A percentile compares a stretch with the other conserved stretches of the same genome.
Evolutionary conservation across 1,140 invertebrate species (phyloP).

Genomic region (Antheraea pernyi): DNA sequence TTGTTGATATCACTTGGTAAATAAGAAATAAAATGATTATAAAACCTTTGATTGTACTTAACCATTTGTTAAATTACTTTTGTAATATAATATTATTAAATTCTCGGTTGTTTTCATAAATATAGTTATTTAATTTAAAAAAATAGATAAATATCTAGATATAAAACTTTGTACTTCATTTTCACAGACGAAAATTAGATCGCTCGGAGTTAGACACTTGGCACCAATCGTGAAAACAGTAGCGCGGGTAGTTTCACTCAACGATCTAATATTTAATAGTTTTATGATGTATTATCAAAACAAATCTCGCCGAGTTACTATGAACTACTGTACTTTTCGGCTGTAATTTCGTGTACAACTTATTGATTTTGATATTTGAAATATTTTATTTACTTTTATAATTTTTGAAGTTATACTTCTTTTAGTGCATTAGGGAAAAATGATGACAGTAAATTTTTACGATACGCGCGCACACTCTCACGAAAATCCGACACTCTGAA

Average conservation of each 20-base stretch:
- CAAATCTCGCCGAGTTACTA: slow-evolving; percentile 73
- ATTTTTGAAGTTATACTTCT: neutral
- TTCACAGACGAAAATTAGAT: neutral
- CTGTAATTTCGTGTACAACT: slow-evolving; percentile 40
- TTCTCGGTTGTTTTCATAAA: too few relatives aligned
- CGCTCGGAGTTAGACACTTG: slow-evolving; percentile 53
- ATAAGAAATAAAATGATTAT: too few relatives aligned
- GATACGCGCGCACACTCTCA: neutral
- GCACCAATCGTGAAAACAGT: slow-evolving; percentile 56
- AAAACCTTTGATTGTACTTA: too few relatives aligned
- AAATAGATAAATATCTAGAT: too few relatives aligned
- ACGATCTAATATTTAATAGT: slow-evolving; percentile 80
- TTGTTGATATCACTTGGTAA: too few relatives aligned
- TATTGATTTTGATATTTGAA: slow-evolving; percentile 60
- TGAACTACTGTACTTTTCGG: slow-evolving; percentile 68
- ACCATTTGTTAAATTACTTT: too few relatives aligned
- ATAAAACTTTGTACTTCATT: neutral
- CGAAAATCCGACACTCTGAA: too few relatives aligned
- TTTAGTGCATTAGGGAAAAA: too few relatives aligned
- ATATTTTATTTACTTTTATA: neutral
- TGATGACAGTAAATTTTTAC: too few relatives aligned
- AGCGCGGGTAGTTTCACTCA: slow-evolving; percentile 77
- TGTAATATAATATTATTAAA: too few relatives aligned
- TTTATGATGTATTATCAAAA: slow-evolving; percentile 81
- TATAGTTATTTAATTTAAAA: too few relatives aligned